These are phyloP conservation scores for silkworm (Bombyx mori) DNA, from an alignment of 1,140 invertebrate genomes.

Conservation along the genomic window ASM3026992v2 NC_085118.1:2697001-2697500, in stretches of 20 bases:
- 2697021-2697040: slow-evolving; percentile 59
- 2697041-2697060: slow-evolving; percentile 37
- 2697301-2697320: slow-evolving; percentile 11
- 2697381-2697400: too few relatives aligned
- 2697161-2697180: slow-evolving; percentile 46
- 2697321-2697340: not conserved
- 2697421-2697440: too few relatives aligned
- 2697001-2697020: slow-evolving; percentile 43
- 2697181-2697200: slow-evolving; percentile 53
- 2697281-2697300: slow-evolving; percentile 10
- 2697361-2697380: too few relatives aligned
- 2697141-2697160: slow-evolving; percentile 61
- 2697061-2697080: slow-evolving; percentile 57
- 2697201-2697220: slow-evolving; percentile 48
- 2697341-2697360: too few relatives aligned
- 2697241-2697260: slow-evolving; percentile 35
- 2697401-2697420: too few relatives aligned
- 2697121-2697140: slow-evolving; percentile 47
- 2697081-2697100: slow-evolving; percentile 59
- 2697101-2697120: slow-evolving; percentile 56
- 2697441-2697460: too few relatives aligned
- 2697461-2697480: too few relatives aligned
- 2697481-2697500: too few relatives aligned
- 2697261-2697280: not conserved
- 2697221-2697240: slow-evolving; percentile 32